Conservation (phyloP, 2,888 invertebrate genomes). For the Lamellibrachia columna region DNA sequence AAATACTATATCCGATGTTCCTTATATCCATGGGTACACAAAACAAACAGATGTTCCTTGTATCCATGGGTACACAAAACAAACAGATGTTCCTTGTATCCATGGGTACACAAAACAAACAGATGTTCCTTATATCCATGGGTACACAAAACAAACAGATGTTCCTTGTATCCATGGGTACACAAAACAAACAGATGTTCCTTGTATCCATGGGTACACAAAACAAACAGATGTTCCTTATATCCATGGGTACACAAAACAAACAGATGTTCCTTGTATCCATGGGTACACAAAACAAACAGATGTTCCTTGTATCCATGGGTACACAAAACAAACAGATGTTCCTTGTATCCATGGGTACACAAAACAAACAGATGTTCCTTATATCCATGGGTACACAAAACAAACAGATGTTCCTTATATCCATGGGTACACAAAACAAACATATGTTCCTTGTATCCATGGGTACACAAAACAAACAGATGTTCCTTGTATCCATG, state of each 20-base stretch:
- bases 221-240: too few species aligned
- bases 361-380: too few species aligned
- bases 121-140: too few species aligned
- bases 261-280: neutral
- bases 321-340: too few species aligned
- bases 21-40: neutral
- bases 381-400: neutral
- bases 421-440: too few species aligned
- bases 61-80: constrained; percentile 7
- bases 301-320: neutral
- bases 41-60: too few species aligned
- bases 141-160: too few species aligned
- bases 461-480: too few species aligned
- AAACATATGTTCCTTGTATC: too few species aligned
- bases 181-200: neutral
- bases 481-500: neutral
- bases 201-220: neutral
- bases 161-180: neutral
- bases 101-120: too few species aligned
- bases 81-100: neutral
- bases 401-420: neutral
- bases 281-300: constrained; percentile 13
- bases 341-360: too few species aligned
- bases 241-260: too few species aligned
- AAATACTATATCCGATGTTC: neutral